A percentile compares a stretch with the other conserved stretches of the same genome.
Conservation (phyloP, 2,888 invertebrate genomes). For the Pimpla rufipes region DNA sequence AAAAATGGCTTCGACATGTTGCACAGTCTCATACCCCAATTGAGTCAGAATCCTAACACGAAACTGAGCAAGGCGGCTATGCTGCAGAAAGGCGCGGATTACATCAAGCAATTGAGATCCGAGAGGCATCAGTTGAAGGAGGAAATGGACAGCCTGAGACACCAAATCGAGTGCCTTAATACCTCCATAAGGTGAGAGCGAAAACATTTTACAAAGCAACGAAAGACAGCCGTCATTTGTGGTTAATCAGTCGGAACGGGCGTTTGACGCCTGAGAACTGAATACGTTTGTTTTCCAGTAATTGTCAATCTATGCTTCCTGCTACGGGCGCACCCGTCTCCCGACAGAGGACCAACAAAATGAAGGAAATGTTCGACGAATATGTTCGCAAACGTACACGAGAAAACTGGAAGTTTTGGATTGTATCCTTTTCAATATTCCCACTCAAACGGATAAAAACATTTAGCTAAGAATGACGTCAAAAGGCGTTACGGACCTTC, state of each 20-base stretch:
- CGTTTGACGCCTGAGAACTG: not conserved
- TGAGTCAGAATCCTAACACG: conserved; percentile 95
- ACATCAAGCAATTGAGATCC: conserved; percentile 94
- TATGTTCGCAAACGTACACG: conserved; percentile 95
- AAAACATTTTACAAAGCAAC: no score
- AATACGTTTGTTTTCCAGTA: conserved; percentile 87
- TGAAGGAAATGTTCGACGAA: conserved; percentile 97
- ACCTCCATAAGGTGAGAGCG: conserved; percentile 96
- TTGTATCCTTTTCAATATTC: conserved; percentile 92
- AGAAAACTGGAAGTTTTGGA: conserved; percentile 99
- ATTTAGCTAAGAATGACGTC: not conserved
- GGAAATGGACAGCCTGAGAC: conserved; percentile 94
- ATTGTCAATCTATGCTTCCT: conserved; percentile 97
- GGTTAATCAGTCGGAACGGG: no score
- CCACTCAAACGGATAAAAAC: not conserved
- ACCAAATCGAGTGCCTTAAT: conserved; percentile 96
- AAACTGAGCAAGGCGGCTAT: conserved; percentile 98
- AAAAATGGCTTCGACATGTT: conserved; percentile 98
- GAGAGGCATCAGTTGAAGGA: conserved; percentile 95
- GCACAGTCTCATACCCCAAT: conserved; percentile 96
- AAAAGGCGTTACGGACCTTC: no score
- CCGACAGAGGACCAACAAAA: conserved; percentile 94
- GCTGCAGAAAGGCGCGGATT: conserved; percentile 98
- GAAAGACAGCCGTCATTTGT: no score
- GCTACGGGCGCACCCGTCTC: conserved; percentile 98